Base-by-base conservation (phyloP, 2,797 vertebrate species). In the Melanotaenia maccullochi region DNA sequence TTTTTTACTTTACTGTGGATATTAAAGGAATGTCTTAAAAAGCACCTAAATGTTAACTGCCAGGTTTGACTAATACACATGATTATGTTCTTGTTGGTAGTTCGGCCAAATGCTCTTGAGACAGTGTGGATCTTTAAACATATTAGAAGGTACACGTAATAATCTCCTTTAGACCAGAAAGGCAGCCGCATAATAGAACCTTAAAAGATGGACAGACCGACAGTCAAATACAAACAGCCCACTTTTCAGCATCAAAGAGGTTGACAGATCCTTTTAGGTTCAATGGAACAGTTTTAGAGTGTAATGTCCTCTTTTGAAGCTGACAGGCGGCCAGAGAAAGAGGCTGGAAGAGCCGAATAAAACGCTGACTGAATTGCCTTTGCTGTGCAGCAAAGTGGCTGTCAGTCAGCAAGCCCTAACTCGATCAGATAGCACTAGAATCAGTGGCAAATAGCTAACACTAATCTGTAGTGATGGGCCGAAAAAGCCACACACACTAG, bases 381-480 rank as follows among this genome's bases (percentile, higher is more conserved):
- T 81, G 84, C 86, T 78, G 82, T 85, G 83, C 54, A 59, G 78
- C 77, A 86, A 88, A 90, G 86, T 89, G 82, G 78, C 84, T 82
- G 88, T 91, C 91, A 88, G 78, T 93, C 91, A 89, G 82, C 73
- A n/a, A 71, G 68, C 73, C 42, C 85, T 81, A 81, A 87, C 83
- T 86, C 88, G 75, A 90, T 92, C 90, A 88, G 89, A 90, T 86
- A 87, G 89, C 82, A 73, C 76, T 60, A 70, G 75, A 88, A 91
- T 92, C 71, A 73, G 91, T 82, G 79, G 69, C 70, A 76, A 77
- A 82, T 76, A 24, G 83, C 82, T 59, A 78, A 75, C 70, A 67
- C 83, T 93, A 92, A 94, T 94, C 88, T 87, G 77, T 90, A 89
- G 89, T 85, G 89, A 93, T 86, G 88, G 77, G 49, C 79, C 89